A percentile compares a stretch with the other conserved stretches of the same genome.
phyloP scores from a whole-genome alignment of 2,888 invertebrate genomes.

The Sicus ferrugineus region DNA sequence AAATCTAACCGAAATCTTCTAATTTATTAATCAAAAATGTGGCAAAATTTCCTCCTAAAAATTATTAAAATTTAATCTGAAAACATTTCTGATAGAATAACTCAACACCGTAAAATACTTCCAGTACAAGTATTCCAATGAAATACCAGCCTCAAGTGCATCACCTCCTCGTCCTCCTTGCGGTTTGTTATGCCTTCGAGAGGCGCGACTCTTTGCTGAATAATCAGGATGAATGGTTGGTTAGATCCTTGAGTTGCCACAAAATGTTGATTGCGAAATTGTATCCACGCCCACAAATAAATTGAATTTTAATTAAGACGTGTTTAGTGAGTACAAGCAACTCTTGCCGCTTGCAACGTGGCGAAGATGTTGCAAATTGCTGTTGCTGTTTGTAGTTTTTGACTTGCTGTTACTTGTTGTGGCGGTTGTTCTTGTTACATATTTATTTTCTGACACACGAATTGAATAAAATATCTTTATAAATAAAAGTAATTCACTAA shows the following conservation, averaged over 20 bases:
- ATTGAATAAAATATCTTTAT: too few relatives aligned
- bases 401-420: not conserved
- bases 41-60: too few relatives aligned
- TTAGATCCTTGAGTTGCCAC: constrained; percentile 19
- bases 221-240: not conserved
- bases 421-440: too few relatives aligned
- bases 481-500: too few relatives aligned
- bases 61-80: too few relatives aligned
- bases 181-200: not conserved
- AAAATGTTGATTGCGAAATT: constrained; percentile 30
- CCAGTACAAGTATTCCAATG: not conserved
- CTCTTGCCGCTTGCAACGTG: not conserved
- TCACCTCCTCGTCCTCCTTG: not conserved
- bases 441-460: too few relatives aligned
- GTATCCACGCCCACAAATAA: constrained; percentile 27
- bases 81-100: too few relatives aligned
- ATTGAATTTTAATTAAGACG: constrained; percentile 28
- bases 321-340: constrained; percentile 21
- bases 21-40: too few relatives aligned
- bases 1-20: too few relatives aligned
- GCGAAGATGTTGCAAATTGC: too few relatives aligned
- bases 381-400: not conserved
- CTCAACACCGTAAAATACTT: too few relatives aligned
- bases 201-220: not conserved
- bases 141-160: not conserved